These are phyloP conservation scores for Triplophysa siluroides DNA, from an alignment of 2,113 vertebrate genomes.

Conservation along the genomic window DNA sequence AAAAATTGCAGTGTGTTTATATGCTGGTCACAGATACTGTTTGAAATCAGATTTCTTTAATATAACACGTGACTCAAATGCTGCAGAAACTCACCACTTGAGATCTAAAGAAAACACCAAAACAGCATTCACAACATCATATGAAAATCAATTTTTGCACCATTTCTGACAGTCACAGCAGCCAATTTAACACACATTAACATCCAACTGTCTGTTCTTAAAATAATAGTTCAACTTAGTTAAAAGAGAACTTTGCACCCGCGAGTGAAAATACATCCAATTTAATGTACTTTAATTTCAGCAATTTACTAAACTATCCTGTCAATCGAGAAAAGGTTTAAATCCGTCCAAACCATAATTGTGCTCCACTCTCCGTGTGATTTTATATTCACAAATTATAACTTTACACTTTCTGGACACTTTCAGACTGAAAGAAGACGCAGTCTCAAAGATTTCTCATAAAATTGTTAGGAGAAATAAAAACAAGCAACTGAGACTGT, in stretches of 20 bases:
- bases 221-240: background rate
- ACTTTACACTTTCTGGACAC: background rate
- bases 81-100: background rate
- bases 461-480: too few species aligned
- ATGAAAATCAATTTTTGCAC: background rate
- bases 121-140: background rate
- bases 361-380: background rate
- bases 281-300: conserved; percentile 3
- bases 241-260: background rate
- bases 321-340: background rate
- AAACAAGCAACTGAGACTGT: too few species aligned
- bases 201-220: background rate
- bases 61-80: too few species aligned
- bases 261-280: background rate
- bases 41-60: too few species aligned
- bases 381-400: background rate
- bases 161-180: background rate
- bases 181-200: background rate
- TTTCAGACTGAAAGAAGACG: too few species aligned
- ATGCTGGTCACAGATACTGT: too few species aligned
- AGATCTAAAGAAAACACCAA: background rate
- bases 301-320: background rate
- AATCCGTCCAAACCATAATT: background rate
- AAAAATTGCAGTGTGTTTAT: too few species aligned
- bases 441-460: too few species aligned